Evolutionary conservation across 2,113 vertebrate genomes (phyloP), one percentile per base, ranked within the genome.

Genomic region (Brachyhypopomus occidentalis): DNA sequence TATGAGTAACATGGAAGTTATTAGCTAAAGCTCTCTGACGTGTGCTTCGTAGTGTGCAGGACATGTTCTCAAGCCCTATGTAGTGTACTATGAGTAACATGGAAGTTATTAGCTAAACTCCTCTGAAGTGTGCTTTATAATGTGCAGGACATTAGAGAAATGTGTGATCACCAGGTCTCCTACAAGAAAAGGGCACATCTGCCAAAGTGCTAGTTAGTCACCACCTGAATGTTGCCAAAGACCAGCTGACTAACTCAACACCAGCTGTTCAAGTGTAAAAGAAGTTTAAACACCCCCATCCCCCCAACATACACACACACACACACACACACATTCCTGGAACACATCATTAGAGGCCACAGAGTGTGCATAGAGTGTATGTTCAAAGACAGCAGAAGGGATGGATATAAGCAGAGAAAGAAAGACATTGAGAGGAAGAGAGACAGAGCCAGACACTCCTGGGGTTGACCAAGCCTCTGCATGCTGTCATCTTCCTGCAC

Each of bases 131-230:
- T 19, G n/a, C 9, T 52, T 52, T 11, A 52, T 9, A 60, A 22
- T 25, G 60, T 69, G 14, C 0, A 69, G 66, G 66, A 16, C 64
- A 64, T 36, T 27, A 36, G 70, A 38, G 69, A 55, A 72, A 36
- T 72, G 67, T 58, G 52, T 81, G 60, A 59, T 58, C 72, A 79
- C 78, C 67, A 19, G 72, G 52, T 14, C 17, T 3, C 56, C 27
- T 64, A 86, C 72, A 86, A 76, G 76, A 86, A 82, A 82, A 72
- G 76, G 71, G 76, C 71, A 79, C 82, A 82, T 82, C 85, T 84
- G 85, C 64, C 20, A 6, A 36, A 36, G 69, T 23, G 45, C 63
- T 23, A 16, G 81, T 86, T 83, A 84, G 67, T 74, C 77, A 74
- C 64, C 84, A 85, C 81, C 73, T 83, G 71, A 83, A 71, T 9